These are phyloP conservation scores for Uromys caudimaculatus DNA, from an alignment of 2,797 vertebrate species.

Conservation along the genomic window DNA sequence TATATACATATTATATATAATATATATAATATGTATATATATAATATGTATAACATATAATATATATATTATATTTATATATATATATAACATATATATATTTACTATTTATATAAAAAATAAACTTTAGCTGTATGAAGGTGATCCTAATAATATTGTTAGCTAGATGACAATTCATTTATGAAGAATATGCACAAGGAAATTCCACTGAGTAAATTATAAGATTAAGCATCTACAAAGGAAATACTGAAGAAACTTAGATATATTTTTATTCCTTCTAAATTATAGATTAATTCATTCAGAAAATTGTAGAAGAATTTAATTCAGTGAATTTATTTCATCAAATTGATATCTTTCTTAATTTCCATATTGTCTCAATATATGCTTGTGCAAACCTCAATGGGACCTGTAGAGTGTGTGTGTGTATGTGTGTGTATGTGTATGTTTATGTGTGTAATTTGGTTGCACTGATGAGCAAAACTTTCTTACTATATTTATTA, in stretches of 20 bases:
- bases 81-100: too few relatives aligned
- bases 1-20: too few relatives aligned
- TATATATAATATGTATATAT: too few relatives aligned
- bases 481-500: not conserved
- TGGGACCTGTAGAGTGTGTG: not conserved
- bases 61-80: too few relatives aligned
- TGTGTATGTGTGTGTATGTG: not conserved
- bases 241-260: not conserved
- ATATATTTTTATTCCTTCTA: not conserved
- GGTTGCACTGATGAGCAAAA: not conserved
- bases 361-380: not conserved
- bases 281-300: not conserved
- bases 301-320: conserved; percentile 31
- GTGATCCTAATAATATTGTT: not conserved
- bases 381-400: not conserved
- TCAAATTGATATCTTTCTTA: not conserved
- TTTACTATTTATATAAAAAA: not conserved
- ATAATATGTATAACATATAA: too few relatives aligned
- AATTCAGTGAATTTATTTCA: not conserved
- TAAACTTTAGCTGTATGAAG: not conserved
- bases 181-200: not conserved
- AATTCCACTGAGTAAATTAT: not conserved
- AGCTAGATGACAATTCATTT: conserved; percentile 18
- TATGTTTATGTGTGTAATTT: not conserved
- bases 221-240: not conserved